Conservation (phyloP, 2,888 invertebrate species). For the Heliconius charithonia region DNA sequence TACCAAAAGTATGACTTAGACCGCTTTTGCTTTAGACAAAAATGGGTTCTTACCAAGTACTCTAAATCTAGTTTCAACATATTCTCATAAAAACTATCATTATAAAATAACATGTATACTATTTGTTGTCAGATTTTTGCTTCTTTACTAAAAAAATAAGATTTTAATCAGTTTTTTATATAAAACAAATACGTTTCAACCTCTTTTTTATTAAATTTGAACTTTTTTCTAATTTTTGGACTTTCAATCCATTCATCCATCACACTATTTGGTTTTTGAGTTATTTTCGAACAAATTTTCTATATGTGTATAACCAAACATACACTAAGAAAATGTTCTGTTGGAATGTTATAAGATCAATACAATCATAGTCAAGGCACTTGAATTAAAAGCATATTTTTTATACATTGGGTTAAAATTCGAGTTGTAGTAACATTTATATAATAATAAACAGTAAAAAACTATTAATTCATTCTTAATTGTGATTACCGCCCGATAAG, state of each 20-base stretch:
- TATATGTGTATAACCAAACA: not conserved
- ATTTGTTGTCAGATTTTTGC: conserved; percentile 17
- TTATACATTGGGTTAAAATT: too few relatives aligned
- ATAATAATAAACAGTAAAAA: not conserved
- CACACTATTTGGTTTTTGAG: not conserved
- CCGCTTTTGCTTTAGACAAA: not conserved
- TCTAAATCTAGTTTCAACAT: not conserved
- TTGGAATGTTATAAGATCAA: conserved; percentile 6
- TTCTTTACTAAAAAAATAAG: not conserved
- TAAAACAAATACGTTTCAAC: not conserved
- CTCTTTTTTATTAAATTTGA: not conserved
- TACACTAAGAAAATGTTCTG: not conserved
- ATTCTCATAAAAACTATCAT: conserved; percentile 13
- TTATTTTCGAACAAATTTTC: not conserved
- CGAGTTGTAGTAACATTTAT: too few relatives aligned
- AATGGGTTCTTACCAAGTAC: not conserved
- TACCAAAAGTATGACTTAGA: not conserved
- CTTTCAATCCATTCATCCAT: too few relatives aligned
- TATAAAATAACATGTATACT: conserved; percentile 12
- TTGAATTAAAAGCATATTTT: not conserved
- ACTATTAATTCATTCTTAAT: not conserved
- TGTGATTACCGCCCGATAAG: not conserved
- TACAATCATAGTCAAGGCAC: not conserved
- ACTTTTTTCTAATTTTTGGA: too few relatives aligned
- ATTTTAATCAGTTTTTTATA: conserved; percentile 9